phyloP scores from a whole-genome alignment of 2,888 invertebrate genomes.

The Germaria angustata region DNA sequence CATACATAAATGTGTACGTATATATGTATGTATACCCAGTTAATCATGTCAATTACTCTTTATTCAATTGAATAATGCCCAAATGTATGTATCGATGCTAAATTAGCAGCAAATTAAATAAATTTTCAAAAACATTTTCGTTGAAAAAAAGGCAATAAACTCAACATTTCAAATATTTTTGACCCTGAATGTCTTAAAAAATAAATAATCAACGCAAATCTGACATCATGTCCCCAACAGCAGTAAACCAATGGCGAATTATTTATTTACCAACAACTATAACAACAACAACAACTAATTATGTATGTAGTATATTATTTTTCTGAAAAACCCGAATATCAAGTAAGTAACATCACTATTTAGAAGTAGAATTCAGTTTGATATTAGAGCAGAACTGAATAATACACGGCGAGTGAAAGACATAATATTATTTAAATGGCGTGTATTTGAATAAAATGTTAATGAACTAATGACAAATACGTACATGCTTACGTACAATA shows the following conservation, averaged over 20 bases:
- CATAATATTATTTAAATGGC: neutral
- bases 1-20: too few relatives aligned
- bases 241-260: neutral
- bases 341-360: slow-evolving; percentile 4
- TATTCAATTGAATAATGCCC: neutral
- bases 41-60: slow-evolving; percentile 18
- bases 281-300: neutral
- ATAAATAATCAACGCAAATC: slow-evolving; percentile 7
- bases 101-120: neutral
- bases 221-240: slow-evolving; percentile 53
- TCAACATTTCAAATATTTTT: slow-evolving; percentile 16
- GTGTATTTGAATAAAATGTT: slow-evolving; percentile 4
- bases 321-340: slow-evolving; percentile 49
- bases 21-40: slow-evolving; percentile 6
- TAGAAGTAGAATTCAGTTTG: slow-evolving; percentile 23
- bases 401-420: neutral
- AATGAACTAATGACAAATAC: neutral
- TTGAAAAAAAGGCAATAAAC: neutral
- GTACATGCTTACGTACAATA: too few relatives aligned
- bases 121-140: neutral
- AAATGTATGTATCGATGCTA: slow-evolving; percentile 15
- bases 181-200: slow-evolving; percentile 37
- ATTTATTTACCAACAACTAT: neutral
- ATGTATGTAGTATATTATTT: too few relatives aligned
- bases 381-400: slow-evolving; percentile 18